Percentiles rank a stretch among this genome's conserved stretches.
Conservation (phyloP, 2,888 invertebrate genomes). For the Neocrepidodera transversa region DNA sequence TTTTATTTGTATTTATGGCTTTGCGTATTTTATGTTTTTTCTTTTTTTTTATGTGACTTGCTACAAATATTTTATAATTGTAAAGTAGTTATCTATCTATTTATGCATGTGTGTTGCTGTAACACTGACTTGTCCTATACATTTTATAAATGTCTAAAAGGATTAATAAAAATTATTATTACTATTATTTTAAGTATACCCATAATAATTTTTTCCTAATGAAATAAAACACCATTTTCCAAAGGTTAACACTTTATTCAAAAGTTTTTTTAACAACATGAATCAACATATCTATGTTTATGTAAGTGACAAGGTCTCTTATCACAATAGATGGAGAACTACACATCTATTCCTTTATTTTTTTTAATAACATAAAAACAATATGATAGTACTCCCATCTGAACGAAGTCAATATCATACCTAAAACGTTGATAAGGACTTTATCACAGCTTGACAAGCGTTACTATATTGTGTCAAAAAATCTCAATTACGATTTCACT, state of each 20-base stretch:
- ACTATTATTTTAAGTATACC: no score
- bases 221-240: no score
- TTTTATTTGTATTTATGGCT: no score
- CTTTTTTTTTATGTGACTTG: no score
- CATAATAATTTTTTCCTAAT: no score
- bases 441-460: conserved; percentile 62
- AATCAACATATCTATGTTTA: conserved; percentile 39
- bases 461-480: conserved; percentile 48
- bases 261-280: conserved; percentile 30
- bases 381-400: conserved; percentile 67
- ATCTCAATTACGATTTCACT: conserved; percentile 4
- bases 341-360: conserved; percentile 36
- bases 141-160: no score
- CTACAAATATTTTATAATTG: no score
- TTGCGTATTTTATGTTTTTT: no score
- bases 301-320: conserved; percentile 62
- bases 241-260: conserved; percentile 28
- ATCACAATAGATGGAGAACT: conserved; percentile 53
- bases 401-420: conserved; percentile 67
- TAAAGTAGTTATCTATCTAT: no score
- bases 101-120: no score
- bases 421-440: conserved; percentile 63
- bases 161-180: no score
- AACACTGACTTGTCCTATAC: no score
- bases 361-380: conserved; percentile 43